Conservation (phyloP, 2,113 vertebrate species). For the Sylvilagus bachmani region DNA sequence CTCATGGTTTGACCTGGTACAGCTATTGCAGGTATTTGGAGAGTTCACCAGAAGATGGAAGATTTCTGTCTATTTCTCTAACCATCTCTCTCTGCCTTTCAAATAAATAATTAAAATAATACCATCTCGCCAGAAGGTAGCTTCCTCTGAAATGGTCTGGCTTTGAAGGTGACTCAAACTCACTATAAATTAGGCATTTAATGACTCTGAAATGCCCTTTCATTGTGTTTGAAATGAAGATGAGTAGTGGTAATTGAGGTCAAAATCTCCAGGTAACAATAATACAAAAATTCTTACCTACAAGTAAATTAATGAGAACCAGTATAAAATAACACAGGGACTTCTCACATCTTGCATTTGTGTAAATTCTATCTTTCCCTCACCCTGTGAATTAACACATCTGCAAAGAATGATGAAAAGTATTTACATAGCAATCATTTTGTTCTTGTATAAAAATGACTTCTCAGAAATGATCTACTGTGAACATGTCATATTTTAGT, state of each 20-base stretch:
- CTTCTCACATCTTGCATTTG: neutral
- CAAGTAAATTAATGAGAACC: neutral
- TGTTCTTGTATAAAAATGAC: neutral
- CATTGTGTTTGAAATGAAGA: neutral
- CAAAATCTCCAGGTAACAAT: neutral
- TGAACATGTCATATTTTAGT: neutral
- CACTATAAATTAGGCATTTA: neutral
- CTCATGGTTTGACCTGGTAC: no score
- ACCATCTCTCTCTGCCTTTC: no score
- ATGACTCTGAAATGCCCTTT: neutral
- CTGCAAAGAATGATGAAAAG: neutral
- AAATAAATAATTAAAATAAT: neutral
- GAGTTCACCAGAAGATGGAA: no score
- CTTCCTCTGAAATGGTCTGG: neutral
- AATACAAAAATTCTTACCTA: neutral
- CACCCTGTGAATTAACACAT: neutral
- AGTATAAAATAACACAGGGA: neutral
- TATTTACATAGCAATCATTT: neutral
- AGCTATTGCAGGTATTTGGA: no score
- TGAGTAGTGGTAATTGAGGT: neutral
- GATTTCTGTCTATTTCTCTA: no score
- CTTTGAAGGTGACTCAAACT: neutral
- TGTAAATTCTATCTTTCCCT: neutral
- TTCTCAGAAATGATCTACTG: neutral
- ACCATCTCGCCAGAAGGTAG: neutral